phyloP scores from a whole-genome alignment of 2,113 vertebrate genomes.

The Hemichromis elongatus region DNA sequence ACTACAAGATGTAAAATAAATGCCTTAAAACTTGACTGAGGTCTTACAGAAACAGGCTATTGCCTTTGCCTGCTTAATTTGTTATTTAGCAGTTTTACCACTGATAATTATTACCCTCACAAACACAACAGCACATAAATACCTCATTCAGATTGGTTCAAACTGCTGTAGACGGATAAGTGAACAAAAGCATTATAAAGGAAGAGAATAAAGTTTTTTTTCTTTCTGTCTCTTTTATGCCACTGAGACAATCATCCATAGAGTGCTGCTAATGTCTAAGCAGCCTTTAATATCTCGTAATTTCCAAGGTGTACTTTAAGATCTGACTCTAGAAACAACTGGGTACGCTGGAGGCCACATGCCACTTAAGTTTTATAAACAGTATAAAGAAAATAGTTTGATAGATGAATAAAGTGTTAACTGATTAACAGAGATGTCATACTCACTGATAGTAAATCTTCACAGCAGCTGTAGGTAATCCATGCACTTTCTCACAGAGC shows the following conservation, averaged over 20 bases:
- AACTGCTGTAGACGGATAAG: rapidly evolving
- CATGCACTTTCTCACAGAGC: not conserved
- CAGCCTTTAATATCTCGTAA: not conserved
- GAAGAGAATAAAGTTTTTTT: not conserved
- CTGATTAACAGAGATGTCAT: not conserved
- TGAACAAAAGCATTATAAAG: not conserved
- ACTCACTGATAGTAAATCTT: not conserved
- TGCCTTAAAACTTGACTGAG: rapidly evolving
- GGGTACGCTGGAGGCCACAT: rapidly evolving
- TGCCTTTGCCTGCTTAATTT: rapidly evolving
- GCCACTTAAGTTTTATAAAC: not conserved
- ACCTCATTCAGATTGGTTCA: rapidly evolving
- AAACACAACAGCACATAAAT: not conserved
- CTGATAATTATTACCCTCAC: not conserved
- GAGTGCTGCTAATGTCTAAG: rapidly evolving
- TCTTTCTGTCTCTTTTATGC: not conserved
- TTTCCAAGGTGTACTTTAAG: too few relatives aligned
- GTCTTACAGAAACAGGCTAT: not conserved
- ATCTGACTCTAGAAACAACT: rapidly evolving
- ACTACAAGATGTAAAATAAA: rapidly evolving
- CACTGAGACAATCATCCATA: not conserved
- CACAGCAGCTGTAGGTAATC: not conserved
- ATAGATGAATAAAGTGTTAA: not conserved
- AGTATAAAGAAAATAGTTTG: rapidly evolving
- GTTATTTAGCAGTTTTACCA: not conserved